Base-by-base conservation (phyloP, 2,797 vertebrate species). In the Argya squamiceps region DNA sequence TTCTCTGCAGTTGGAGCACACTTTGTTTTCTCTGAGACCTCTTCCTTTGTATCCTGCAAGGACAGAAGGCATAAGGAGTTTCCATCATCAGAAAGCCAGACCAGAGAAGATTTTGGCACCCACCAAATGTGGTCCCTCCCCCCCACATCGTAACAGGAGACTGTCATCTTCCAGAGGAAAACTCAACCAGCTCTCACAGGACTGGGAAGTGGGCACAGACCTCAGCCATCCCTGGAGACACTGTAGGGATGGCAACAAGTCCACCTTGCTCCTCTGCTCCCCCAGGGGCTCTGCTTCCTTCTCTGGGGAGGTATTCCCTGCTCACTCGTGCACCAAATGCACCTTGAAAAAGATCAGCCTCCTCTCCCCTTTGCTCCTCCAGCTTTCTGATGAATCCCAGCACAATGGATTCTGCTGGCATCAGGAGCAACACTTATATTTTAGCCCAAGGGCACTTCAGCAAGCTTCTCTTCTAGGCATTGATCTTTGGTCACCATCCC, bases 41-140 rank as follows among this genome's bases (percentile, higher is more conserved):
- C 98, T 59, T 98, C 98, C 97, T 99, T 99, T 71, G 96, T 55
- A 50, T 97, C 98, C 98, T 98, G 91, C 55, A 94, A 88, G 30
- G 53, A 94, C 12, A 62, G 50, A 52, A 85, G 84, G 79, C 68
- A 79, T 46, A 37, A 88, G 16, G 50, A 86, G 73, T 87, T 80
- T 43, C n/a, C 56, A 75, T 34, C 20, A 19, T 10, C 74, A 82
- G 49, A 37, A 93, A 84, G 43, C 52, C 50, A 44, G 12, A 24
- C 18, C 9, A 69, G 69, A 55, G 39, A 47, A 53, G 53, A 84
- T 30, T 17, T 67, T 50, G 52, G 63, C 5, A 75, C 39, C 65
- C 65, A 65, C 34, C 58, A 53, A 58, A 21, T 0, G 0, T 22
- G 7, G 41, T 68, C 22, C 65, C 49, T 83, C 37, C 34, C 56